A percentile compares a stretch with the other conserved stretches of the same genome.
phyloP scores from a whole-genome alignment of 2,888 invertebrate genomes.

The Tryphoninae sp. region DNA sequence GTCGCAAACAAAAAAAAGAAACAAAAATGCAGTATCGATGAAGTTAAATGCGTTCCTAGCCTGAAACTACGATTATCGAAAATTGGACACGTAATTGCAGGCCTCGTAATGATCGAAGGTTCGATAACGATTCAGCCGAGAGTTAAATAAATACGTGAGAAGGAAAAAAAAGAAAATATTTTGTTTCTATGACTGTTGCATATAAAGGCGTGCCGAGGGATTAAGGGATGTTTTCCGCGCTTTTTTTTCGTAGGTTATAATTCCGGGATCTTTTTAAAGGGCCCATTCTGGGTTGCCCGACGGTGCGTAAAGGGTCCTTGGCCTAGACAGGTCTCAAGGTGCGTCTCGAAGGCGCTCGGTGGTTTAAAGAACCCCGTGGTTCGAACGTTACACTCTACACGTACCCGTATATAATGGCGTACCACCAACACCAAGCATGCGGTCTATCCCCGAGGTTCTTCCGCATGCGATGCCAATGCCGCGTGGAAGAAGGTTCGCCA shows the following conservation, averaged over 20 bases:
- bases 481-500: conserved; percentile 64
- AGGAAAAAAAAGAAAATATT: conserved; percentile 18
- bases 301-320: conserved; percentile 73
- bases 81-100: conserved; percentile 2
- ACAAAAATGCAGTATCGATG: conserved; percentile 19
- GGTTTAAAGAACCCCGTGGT: conserved; percentile 75
- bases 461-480: conserved; percentile 32
- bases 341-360: conserved; percentile 71
- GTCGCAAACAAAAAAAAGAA: neutral
- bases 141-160: conserved; percentile 27
- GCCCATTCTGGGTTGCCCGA: conserved; percentile 46
- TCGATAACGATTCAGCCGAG: conserved; percentile 11
- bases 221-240: conserved; percentile 37
- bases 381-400: neutral
- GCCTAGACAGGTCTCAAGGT: conserved; percentile 79
- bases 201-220: conserved; percentile 23
- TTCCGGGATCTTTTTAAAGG: conserved; percentile 64
- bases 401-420: conserved; percentile 26
- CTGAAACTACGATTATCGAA: neutral
- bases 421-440: conserved; percentile 27
- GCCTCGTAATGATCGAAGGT: neutral
- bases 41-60: neutral
- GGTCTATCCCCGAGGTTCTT: conserved; percentile 38
- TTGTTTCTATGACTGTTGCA: conserved; percentile 6
- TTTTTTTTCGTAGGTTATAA: conserved; percentile 42